phyloP scores from a whole-genome alignment of 64 coral and sea anemone species.

The Trachythela sp. region DNA sequence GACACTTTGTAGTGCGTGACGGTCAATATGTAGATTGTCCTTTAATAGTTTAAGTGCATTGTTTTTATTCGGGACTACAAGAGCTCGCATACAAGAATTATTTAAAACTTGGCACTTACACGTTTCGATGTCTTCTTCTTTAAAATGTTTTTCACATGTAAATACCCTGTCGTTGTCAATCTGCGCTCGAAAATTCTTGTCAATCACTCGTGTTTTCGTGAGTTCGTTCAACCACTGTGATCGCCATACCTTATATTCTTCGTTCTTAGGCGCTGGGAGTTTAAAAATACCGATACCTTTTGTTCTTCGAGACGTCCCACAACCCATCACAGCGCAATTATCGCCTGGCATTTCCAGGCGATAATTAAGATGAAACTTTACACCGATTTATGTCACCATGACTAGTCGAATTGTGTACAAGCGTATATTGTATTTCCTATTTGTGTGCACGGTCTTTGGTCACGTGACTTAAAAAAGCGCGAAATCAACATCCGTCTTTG shows the following conservation, averaged over 20 bases:
- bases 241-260: constrained; percentile 57
- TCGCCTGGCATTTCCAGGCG: constrained; percentile 25
- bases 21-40: background rate
- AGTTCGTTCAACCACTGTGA: constrained; percentile 58
- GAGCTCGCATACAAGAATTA: too few species aligned
- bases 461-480: background rate
- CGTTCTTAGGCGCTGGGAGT: constrained; percentile 60
- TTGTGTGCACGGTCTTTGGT: background rate
- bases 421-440: background rate
- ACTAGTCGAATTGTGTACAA: background rate
- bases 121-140: background rate
- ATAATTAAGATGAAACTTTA: background rate
- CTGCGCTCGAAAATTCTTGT: constrained; percentile 47
- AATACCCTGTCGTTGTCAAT: constrained; percentile 50
- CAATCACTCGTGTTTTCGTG: constrained; percentile 50
- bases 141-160: constrained; percentile 59
- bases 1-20: too few species aligned
- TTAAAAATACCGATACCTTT: constrained; percentile 73
- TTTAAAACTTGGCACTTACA: background rate
- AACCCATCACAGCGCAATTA: constrained; percentile 61
- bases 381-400: background rate
- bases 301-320: constrained; percentile 41
- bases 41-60: background rate
- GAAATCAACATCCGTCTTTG: background rate
- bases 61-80: too few species aligned